Evolutionary conservation across 2,888 invertebrate genomes (phyloP).

Genomic region (Acholoe squamosa): DNA sequence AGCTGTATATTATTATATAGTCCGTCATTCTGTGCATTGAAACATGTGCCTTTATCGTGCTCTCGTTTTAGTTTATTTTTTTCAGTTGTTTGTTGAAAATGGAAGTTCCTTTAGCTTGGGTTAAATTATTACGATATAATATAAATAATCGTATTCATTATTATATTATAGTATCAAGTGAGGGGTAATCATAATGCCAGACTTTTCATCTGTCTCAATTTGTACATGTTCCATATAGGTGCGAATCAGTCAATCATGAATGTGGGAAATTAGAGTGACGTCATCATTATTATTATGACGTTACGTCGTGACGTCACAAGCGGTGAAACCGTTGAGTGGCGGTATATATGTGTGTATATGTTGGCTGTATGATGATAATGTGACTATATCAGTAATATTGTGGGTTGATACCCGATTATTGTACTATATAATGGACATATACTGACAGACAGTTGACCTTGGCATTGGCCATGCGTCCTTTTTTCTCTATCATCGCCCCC

Average conservation of each 20-base stretch:
- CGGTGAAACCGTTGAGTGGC: constrained; percentile 32
- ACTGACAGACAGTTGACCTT: neutral
- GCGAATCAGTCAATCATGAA: constrained; percentile 30
- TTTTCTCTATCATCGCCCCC: neutral
- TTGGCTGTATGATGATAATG: constrained; percentile 38
- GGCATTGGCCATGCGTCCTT: neutral
- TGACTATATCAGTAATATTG: neutral
- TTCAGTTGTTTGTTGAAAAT: constrained; percentile 57
- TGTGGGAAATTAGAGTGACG: constrained; percentile 22
- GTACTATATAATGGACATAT: too few species aligned
- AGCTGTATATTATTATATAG: constrained; percentile 38
- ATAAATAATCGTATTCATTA: constrained; percentile 34
- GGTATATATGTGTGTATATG: neutral
- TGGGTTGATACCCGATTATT: too few species aligned
- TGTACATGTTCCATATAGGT: constrained; percentile 49
- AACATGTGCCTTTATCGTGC: constrained; percentile 60
- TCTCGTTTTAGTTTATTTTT: constrained; percentile 60
- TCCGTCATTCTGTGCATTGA: constrained; percentile 54
- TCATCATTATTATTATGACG: neutral
- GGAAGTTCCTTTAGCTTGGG: constrained; percentile 34
- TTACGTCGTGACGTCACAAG: constrained; percentile 40
- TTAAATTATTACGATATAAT: constrained; percentile 57
- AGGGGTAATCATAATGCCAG: too few species aligned
- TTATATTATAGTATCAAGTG: neutral
- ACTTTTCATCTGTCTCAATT: constrained; percentile 46